Conservation (phyloP, 2,888 invertebrate genomes). For the Cheilosia grossa region DNA sequence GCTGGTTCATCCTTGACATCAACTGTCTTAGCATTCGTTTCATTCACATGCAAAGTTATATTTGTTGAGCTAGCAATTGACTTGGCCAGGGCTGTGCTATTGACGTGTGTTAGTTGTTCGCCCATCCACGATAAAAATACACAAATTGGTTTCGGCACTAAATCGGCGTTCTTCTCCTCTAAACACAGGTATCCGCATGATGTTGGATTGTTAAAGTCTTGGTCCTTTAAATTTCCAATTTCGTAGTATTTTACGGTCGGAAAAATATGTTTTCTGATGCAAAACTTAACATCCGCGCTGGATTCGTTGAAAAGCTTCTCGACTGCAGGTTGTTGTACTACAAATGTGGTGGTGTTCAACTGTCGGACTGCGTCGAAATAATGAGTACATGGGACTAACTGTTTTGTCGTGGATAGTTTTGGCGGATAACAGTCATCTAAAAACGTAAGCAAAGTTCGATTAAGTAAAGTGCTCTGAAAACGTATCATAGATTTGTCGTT, state of each 20-base stretch:
- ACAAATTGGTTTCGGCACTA: constrained; percentile 37
- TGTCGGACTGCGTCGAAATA: constrained; percentile 54
- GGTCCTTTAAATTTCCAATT: not conserved
- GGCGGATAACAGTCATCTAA: constrained; percentile 46
- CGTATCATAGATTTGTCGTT: constrained; percentile 35
- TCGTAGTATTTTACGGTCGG: constrained; percentile 21
- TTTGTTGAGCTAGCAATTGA: not conserved
- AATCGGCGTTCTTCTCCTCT: not conserved
- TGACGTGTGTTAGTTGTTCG: constrained; percentile 4
- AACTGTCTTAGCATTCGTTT: not conserved
- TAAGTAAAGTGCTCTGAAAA: constrained; percentile 52
- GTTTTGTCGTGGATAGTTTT: not conserved
- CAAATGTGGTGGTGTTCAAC: constrained; percentile 33
- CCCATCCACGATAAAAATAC: constrained; percentile 53
- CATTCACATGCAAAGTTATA: not conserved
- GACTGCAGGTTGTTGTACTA: constrained; percentile 11
- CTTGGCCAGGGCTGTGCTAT: not conserved
- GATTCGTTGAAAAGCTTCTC: constrained; percentile 9
- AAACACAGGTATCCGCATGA: constrained; percentile 29
- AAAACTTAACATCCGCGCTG: constrained; percentile 7
- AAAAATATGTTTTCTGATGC: constrained; percentile 26
- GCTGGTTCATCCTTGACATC: not conserved
- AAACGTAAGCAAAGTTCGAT: constrained; percentile 39
- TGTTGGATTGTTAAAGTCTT: not conserved
- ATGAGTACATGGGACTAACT: constrained; percentile 3